These are phyloP conservation scores for Acromyrmex echinatior DNA, from an alignment of 1,140 invertebrate genomes.

Conservation along the genomic window DNA sequence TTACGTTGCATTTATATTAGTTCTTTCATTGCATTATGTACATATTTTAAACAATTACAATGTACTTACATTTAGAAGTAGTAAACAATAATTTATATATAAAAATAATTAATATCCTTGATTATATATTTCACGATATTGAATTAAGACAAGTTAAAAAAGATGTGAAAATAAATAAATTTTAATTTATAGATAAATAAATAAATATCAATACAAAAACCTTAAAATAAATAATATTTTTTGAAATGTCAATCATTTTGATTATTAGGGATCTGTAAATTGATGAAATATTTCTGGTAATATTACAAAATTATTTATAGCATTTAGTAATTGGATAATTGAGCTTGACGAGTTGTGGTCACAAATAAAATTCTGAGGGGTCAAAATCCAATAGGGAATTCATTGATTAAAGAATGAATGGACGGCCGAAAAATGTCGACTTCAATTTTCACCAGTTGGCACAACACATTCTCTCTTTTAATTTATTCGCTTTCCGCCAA, in stretches of 20 bases:
- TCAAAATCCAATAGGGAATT: conserved; percentile 50
- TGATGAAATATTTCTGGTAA: background rate
- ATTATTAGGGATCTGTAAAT: background rate
- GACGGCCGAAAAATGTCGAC: conserved; percentile 44
- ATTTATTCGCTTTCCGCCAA: conserved; percentile 48
- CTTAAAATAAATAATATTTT: background rate
- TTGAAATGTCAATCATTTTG: background rate
- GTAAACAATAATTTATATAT: background rate
- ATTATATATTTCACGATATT: background rate
- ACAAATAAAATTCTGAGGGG: conserved; percentile 43
- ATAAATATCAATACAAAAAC: background rate
- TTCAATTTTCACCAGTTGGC: conserved; percentile 58
- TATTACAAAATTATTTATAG: conserved; percentile 17
- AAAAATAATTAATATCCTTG: background rate
- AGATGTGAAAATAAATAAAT: background rate
- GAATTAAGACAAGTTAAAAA: background rate
- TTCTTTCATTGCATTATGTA: background rate
- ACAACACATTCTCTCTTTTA: conserved; percentile 51
- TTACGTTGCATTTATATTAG: background rate
- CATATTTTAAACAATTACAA: background rate
- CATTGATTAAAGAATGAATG: conserved; percentile 59
- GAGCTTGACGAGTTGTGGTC: conserved; percentile 12
- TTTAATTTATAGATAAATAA: too few species aligned
- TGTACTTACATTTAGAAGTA: background rate
- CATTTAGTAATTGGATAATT: conserved; percentile 38